These are phyloP conservation scores for Rhingia rostrata DNA, from an alignment of 2,888 invertebrate species.

Conservation along the genomic window DNA sequence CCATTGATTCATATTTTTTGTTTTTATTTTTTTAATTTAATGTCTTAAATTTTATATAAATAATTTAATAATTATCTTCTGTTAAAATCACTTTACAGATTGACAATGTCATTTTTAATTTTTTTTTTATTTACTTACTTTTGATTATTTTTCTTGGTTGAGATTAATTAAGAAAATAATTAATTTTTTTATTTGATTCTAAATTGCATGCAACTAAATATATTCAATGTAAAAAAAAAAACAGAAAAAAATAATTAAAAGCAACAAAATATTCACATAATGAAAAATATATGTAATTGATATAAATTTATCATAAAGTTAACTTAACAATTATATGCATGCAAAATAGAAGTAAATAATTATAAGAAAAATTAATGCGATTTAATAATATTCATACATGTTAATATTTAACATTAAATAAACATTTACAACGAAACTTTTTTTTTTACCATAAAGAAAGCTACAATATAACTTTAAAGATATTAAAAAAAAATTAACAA, in stretches of 20 bases:
- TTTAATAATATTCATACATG: slow-evolving; percentile 30
- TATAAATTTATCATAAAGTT: slow-evolving; percentile 1
- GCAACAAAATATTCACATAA: slow-evolving; percentile 49
- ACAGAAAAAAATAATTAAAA: slow-evolving; percentile 25
- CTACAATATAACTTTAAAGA: slow-evolving; percentile 9
- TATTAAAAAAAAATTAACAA: slow-evolving; percentile 8
- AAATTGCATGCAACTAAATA: slow-evolving; percentile 63
- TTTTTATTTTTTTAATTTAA: slow-evolving; percentile 11
- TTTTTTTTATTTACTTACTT: slow-evolving; percentile 1
- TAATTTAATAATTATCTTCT: slow-evolving; percentile 6
- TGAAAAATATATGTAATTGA: slow-evolving; percentile 23
- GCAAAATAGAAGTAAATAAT: slow-evolving; percentile 53
- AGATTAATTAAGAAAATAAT: slow-evolving; percentile 29
- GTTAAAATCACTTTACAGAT: slow-evolving; percentile 20
- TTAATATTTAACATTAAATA: slow-evolving; percentile 5
- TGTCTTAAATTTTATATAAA: slow-evolving; percentile 39
- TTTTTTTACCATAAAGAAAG: not conserved
- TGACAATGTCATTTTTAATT: not conserved
- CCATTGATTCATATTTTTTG: slow-evolving; percentile 43
- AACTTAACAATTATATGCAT: slow-evolving; percentile 60
- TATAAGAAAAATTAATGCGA: not conserved
- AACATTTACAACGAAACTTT: not conserved
- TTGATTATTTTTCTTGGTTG: slow-evolving; percentile 22
- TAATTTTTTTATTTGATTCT: slow-evolving; percentile 9
- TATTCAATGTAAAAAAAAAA: slow-evolving; percentile 12